These are phyloP conservation scores for Ophioninae sp. DNA, from an alignment of 2,888 invertebrate species.

Conservation along the genomic window DNA sequence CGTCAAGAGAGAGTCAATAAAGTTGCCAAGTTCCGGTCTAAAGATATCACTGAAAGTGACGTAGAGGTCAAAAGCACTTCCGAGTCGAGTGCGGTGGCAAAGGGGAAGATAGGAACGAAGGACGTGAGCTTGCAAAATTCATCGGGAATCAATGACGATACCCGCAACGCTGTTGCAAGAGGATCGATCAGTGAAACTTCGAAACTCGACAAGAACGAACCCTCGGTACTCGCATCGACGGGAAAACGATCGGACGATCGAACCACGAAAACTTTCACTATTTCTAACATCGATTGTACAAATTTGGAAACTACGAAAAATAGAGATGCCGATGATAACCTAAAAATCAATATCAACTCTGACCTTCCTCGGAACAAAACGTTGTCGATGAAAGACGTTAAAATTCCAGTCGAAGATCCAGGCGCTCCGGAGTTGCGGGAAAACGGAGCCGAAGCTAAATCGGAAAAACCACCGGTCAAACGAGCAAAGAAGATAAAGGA, in stretches of 20 bases:
- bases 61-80: constrained; percentile 68
- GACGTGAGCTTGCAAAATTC: constrained; percentile 43
- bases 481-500: constrained; percentile 33
- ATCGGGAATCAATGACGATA: constrained; percentile 39
- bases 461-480: constrained; percentile 17
- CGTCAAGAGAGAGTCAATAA: constrained; percentile 48
- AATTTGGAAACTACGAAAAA: not conserved
- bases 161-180: constrained; percentile 19
- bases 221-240: not conserved
- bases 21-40: constrained; percentile 68
- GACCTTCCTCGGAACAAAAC: not conserved
- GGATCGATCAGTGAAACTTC: constrained; percentile 46
- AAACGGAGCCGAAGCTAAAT: not conserved
- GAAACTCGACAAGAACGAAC: constrained; percentile 35
- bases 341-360: not conserved
- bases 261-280: not conserved
- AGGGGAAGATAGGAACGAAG: constrained; percentile 52
- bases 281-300: not conserved
- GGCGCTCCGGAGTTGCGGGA: not conserved
- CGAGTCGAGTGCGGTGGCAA: constrained; percentile 34
- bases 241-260: not conserved
- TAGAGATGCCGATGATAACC: not conserved
- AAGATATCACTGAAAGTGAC: constrained; percentile 71
- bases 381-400: constrained; percentile 6
- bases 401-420: not conserved